Evolutionary conservation across 23 tunicate genomes (phyloP), one percentile per base, ranked within the genome.

Genomic region (Halocynthia roretzi): DNA sequence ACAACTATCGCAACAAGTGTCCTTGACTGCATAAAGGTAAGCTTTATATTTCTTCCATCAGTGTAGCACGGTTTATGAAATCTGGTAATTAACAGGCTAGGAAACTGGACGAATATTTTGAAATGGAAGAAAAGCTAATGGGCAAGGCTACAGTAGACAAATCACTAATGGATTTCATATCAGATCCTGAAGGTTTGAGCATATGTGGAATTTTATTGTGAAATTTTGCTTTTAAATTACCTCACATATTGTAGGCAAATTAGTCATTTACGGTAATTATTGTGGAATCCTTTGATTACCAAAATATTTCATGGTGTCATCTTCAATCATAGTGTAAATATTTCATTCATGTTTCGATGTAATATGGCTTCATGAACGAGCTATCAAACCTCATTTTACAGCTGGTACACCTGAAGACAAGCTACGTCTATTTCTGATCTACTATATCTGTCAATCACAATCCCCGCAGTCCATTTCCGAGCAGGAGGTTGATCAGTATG

Each of bases 1-100:
- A 96, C 99, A 17, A 89, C 89, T 6, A 89, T 96, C 56, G 99
- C 99, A 51, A 96, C 99, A 8, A 67, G 87, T 7, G 62, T 96
- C 54, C 78, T 96, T 8, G 86, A 87, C 52, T 71, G 82, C 61
- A 89, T 96, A n/a, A 96, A 96, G 61, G 87, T 85, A 86, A 58
- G n/a, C 44, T 4, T 31, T 31, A 31, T 31, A 31, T 31, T 31
- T 31, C 44, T 31, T 31, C 4, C 44, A 31, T 31, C 44, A 4
- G 44, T 31, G 44, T 31, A 58, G n/a, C n/a, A n/a, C 5, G 15
- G 15, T 58, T 58, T 14, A 15, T 14, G n/a, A 58, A 14, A 58
- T 58, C n/a, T 58, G 63, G 63, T 58, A 14, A 58, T 58, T 58
- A 58, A 18, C 14, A 74, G 78, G 66, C 56, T 8, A 71, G 98